Evolutionary conservation across 2,797 vertebrate genomes (phyloP).

Genomic region (Pelochelys cantorii): DNA sequence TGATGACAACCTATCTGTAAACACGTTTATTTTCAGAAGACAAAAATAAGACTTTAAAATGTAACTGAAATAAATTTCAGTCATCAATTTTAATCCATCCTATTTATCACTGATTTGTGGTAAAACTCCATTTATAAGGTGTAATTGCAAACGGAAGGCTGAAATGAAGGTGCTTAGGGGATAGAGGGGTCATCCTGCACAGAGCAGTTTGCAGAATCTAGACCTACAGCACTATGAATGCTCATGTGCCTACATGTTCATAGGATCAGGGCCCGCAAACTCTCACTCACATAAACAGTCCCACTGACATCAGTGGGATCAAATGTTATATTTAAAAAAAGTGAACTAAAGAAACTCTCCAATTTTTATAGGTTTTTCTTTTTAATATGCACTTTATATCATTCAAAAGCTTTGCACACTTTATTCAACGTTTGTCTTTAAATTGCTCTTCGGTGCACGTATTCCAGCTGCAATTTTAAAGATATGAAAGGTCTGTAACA

Average conservation of each 20-base stretch:
- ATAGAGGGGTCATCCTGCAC: background rate
- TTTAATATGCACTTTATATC: rapidly evolving
- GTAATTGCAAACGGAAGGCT: background rate
- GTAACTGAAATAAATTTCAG: background rate
- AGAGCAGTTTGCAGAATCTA: background rate
- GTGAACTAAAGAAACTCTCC: background rate
- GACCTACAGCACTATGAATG: background rate
- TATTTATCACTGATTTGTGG: background rate
- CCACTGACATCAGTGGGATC: background rate
- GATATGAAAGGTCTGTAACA: background rate
- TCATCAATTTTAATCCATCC: background rate
- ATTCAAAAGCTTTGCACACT: background rate
- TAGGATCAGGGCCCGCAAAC: background rate
- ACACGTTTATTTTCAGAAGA: background rate
- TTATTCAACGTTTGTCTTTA: background rate
- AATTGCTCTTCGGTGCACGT: background rate
- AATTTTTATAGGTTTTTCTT: background rate
- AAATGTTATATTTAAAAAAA: background rate
- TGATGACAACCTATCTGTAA: too few relatives aligned
- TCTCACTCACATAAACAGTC: background rate
- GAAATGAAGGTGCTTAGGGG: background rate
- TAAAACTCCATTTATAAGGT: background rate
- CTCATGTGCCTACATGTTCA: background rate
- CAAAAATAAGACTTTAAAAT: background rate
- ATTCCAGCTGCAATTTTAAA: background rate